Percentiles rank a stretch among this genome's conserved stretches.
These are phyloP conservation scores for Istiophorus platypterus DNA, from an alignment of 2,113 vertebrate species.

Conservation along the genomic window DNA sequence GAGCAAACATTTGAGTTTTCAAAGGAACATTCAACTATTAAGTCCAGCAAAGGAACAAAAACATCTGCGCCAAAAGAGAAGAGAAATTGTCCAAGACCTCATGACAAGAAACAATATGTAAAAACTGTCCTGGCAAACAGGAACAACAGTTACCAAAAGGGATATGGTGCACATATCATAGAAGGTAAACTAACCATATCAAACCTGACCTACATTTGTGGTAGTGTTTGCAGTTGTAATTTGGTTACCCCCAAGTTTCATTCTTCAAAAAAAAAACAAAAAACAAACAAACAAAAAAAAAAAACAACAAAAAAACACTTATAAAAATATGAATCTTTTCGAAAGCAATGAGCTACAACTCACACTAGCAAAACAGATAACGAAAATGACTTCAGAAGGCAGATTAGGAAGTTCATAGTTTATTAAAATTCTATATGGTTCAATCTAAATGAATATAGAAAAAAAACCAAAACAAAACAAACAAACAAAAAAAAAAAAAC, in stretches of 20 bases:
- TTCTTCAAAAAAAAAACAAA: no score
- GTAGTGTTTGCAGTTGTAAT: conserved; percentile 19
- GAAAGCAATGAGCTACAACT: conserved; percentile 34
- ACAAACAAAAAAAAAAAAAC: conserved; percentile 46
- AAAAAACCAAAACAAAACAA: conserved; percentile 9
- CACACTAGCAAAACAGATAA: conserved; percentile 41
- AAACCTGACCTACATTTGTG: conserved; percentile 41
- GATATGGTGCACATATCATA: not conserved
- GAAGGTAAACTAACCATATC: not conserved
- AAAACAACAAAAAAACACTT: conserved; percentile 1
- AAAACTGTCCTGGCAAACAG: conserved; percentile 1
- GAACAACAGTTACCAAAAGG: not conserved
- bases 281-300: no score
- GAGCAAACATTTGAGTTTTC: not conserved
- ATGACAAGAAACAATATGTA: not conserved
- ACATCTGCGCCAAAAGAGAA: not conserved
- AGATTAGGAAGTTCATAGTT: conserved; percentile 72
- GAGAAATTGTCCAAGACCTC: not conserved
- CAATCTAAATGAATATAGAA: conserved; percentile 63
- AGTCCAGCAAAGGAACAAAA: not conserved
- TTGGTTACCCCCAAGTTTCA: conserved; percentile 31
- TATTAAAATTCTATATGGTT: conserved; percentile 78
- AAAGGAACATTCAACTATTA: not conserved
- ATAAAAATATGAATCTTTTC: conserved; percentile 34
- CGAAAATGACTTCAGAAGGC: conserved; percentile 69